Evolutionary conservation across 2,113 vertebrate genomes (phyloP).

Genomic region (Ariopsis seemanni): DNA sequence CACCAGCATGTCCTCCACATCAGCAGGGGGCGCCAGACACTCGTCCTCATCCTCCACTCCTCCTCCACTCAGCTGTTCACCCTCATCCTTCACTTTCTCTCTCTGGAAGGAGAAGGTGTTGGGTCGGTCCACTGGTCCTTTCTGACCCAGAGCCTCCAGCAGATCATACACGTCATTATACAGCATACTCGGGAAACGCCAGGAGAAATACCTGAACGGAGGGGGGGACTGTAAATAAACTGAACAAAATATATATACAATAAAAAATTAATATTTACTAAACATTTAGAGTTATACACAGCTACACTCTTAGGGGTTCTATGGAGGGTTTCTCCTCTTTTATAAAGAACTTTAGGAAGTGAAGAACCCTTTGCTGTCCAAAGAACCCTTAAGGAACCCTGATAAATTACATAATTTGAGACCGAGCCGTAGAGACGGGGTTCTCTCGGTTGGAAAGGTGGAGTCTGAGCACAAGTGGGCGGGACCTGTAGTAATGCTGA

Average conservation of each 20-base stretch:
- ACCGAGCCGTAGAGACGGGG: background rate
- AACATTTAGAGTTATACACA: background rate
- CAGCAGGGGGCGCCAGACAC: background rate
- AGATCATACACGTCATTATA: constrained; percentile 84
- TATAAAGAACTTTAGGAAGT: background rate
- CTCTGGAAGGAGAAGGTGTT: constrained; percentile 70
- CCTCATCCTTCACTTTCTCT: constrained; percentile 52
- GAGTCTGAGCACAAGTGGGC: background rate
- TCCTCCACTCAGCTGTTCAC: background rate
- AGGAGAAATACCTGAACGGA: constrained; percentile 81
- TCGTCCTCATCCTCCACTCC: background rate
- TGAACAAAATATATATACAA: background rate
- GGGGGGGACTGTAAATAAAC: background rate
- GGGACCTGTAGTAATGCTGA: constrained; percentile 87
- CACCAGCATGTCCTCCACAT: constrained; percentile 67
- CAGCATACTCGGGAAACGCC: constrained; percentile 84
- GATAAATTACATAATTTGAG: background rate
- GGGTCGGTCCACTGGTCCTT: constrained; percentile 64
- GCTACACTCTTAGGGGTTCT: too few species aligned
- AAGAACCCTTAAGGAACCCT: background rate
- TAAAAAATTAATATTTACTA: background rate
- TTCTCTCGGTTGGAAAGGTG: background rate
- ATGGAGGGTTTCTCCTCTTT: background rate
- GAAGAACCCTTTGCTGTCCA: background rate
- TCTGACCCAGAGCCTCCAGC: constrained; percentile 70